These are phyloP conservation scores for Dione vanillae DNA, from an alignment of 2,888 invertebrate genomes.

Conservation along the genomic window DNA sequence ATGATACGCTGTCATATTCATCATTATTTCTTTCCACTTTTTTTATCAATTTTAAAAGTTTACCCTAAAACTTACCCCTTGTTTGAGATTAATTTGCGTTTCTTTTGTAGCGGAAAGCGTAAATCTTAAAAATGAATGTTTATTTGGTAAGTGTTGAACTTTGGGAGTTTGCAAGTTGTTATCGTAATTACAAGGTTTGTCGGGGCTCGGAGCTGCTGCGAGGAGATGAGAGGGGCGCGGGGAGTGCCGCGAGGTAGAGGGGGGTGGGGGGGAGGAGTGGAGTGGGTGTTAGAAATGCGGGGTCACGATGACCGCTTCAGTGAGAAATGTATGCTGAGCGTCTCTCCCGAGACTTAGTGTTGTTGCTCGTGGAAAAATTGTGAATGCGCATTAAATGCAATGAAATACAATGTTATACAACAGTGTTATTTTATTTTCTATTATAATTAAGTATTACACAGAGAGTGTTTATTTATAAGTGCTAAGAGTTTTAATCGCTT, in stretches of 20 bases:
- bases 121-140: slow-evolving; percentile 37
- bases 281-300: neutral
- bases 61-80: neutral
- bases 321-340: slow-evolving; percentile 10
- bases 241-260: neutral
- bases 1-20: neutral
- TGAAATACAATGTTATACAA: neutral
- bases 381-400: too few species aligned
- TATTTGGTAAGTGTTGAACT: slow-evolving; percentile 38
- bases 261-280: neutral
- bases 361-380: slow-evolving; percentile 8
- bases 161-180: slow-evolving; percentile 36
- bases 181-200: slow-evolving; percentile 39
- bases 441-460: too few species aligned
- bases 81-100: slow-evolving; percentile 32
- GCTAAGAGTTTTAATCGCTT: too few species aligned
- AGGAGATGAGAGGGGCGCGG: neutral
- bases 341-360: slow-evolving; percentile 1
- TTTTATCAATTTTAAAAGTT: slow-evolving; percentile 1
- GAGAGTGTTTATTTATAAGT: too few species aligned
- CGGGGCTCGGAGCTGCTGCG: neutral
- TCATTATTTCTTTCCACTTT: neutral
- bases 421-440: neutral
- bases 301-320: neutral
- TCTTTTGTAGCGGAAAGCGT: slow-evolving; percentile 28